These are phyloP conservation scores for Enteromius unitaeniatus DNA, from an alignment of 2,797 vertebrate species.

Conservation along the genomic window DNA sequence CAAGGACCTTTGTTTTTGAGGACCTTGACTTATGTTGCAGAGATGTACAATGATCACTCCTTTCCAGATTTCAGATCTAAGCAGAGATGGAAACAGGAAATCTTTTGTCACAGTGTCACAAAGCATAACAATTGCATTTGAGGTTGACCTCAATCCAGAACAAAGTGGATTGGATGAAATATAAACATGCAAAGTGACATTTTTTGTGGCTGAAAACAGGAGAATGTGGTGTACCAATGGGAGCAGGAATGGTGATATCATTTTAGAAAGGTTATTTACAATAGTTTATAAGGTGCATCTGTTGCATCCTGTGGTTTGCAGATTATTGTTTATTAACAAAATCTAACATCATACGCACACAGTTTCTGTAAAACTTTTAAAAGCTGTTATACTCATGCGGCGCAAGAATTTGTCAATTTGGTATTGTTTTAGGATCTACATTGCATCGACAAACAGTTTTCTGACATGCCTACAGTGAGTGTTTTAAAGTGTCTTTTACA, in stretches of 20 bases:
- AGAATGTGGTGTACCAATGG: constrained; percentile 19
- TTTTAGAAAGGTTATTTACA: neutral
- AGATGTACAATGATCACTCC: neutral
- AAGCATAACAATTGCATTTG: constrained; percentile 19
- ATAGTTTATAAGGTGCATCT: neutral
- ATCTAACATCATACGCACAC: neutral
- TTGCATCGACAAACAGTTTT: constrained; percentile 2
- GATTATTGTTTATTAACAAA: neutral
- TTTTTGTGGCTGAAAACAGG: constrained; percentile 26
- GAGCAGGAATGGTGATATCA: constrained; percentile 11
- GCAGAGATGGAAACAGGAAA: neutral
- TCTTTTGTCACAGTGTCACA: constrained; percentile 8
- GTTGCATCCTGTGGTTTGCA: neutral
- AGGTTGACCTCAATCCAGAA: constrained; percentile 25
- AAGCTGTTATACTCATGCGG: neutral
- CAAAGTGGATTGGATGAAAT: constrained; percentile 12
- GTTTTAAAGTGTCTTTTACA: constrained; percentile 42
- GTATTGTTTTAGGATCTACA: neutral
- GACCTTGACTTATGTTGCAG: neutral
- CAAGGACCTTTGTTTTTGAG: too few relatives aligned
- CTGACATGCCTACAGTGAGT: constrained; percentile 24
- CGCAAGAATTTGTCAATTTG: neutral
- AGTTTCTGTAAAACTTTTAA: neutral
- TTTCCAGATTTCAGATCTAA: neutral
- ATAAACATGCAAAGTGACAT: constrained; percentile 19